Base-by-base conservation (phyloP, 2,113 vertebrate species). In the Zosterops borbonicus region DNA sequence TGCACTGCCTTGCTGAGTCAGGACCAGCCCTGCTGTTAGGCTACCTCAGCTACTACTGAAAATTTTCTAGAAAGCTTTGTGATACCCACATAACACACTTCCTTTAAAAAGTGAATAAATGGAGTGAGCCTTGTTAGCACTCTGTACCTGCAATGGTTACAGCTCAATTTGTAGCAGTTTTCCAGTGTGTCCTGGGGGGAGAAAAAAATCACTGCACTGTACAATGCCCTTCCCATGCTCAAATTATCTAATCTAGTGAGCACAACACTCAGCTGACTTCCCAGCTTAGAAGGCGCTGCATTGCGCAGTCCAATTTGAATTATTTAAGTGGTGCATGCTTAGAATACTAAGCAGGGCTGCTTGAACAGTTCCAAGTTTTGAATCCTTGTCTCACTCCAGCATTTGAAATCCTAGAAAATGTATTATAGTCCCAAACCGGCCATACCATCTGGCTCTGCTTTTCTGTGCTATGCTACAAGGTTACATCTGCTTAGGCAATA, bases 261-360 rank as follows among this genome's bases (percentile, higher is more conserved):
- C 83, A 77, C 90, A 86, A 47, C 71, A 41, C 88, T 96, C 94
- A 95, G 95, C 91, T 97, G 95, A 96, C 94, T 97, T 93, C 83
- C 85, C 92, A 90, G 92, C 87, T 96, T 80, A 89, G 95, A 77
- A 96, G 84, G 95, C 91, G 79, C 94, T 93, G 94, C 90, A 91
- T 87, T 96, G 94, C 90, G 87, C 93, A 97, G 92, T 81, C 89
- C 81, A 83, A 85, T 90, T 95, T 97, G 96, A 97, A 96, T 97
- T 94, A 93, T 97, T 97, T 88, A 96, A 93, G 94, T 94, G 83
- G 20, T 95, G 65, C 92, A 75, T 90, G 90, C 79, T 93, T 89
- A 39, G 96, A 94, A 96, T 97, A 75, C 95, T 95, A 90, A 97
- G 69, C 82, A 95, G 93, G 67, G 80, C 84, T 94, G 89, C 89